These are phyloP conservation scores for Eupithecia inturbata DNA, from an alignment of 2,888 invertebrate genomes.

Conservation along the genomic window DNA sequence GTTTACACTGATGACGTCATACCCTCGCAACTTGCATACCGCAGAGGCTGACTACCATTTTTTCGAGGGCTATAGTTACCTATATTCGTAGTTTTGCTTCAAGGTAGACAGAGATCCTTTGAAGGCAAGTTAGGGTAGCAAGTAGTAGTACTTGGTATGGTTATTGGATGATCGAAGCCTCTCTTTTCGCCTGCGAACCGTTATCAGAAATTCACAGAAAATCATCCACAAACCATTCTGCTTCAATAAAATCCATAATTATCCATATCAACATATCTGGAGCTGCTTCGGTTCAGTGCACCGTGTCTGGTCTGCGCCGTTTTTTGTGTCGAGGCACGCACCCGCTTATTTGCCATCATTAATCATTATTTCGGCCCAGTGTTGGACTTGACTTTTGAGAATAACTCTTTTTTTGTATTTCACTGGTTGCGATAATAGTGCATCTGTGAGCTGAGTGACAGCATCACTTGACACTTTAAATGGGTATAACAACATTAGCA, in stretches of 20 bases:
- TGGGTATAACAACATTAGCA: no score
- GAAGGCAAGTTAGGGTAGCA: no score
- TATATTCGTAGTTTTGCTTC: no score
- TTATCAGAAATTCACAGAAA: slow-evolving; percentile 6
- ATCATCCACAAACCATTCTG: slow-evolving; percentile 4
- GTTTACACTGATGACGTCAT: background rate
- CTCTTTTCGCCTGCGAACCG: background rate
- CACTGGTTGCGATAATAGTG: slow-evolving; percentile 29
- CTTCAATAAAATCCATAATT: slow-evolving; percentile 34
- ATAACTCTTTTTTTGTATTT: slow-evolving; percentile 58
- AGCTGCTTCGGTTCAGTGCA: slow-evolving; percentile 66
- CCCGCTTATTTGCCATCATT: slow-evolving; percentile 84
- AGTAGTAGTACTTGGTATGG: no score
- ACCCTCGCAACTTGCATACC: background rate
- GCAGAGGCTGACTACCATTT: background rate
- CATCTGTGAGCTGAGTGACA: slow-evolving; percentile 17
- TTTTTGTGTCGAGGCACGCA: slow-evolving; percentile 72
- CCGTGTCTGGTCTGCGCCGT: slow-evolving; percentile 55
- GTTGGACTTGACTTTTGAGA: slow-evolving; percentile 76
- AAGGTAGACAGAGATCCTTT: no score
- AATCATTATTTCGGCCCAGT: slow-evolving; percentile 82
- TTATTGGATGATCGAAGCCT: background rate
- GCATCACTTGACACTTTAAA: background rate
- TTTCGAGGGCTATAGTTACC: background rate
- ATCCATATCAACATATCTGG: slow-evolving; percentile 39